Base-by-base conservation (phyloP, 2,797 vertebrate genomes). In the Rhabdophis nuchalis region DNA sequence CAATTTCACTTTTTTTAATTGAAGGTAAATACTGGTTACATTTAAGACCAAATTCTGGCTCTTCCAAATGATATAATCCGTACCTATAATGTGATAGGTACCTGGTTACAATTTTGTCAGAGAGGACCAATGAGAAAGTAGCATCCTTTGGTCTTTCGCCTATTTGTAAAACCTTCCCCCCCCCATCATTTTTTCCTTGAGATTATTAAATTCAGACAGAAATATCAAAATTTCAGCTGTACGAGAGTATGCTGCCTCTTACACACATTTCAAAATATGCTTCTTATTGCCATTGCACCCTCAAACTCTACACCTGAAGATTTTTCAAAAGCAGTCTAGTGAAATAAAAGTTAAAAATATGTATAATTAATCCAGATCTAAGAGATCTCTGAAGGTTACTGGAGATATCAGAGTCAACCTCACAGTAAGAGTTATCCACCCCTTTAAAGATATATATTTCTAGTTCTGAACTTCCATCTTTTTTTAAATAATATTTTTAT, bases 1-100 rank as follows among this genome's bases (percentile, higher is more conserved):
- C 68, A 46, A 52, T 61, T 91, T 93, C 82, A 58, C 27, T 61
- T 87, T 92, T 91, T 92, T 12, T 46, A n/a, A 61, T 77, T 54
- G 41, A 77, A 86, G 52, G 5, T 77, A n/a, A 92, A 46, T 77
- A 52, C 61, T 87, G 54, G 58, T 72, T 50, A 86, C 61, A 61
- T 32, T 90, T 90, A 77, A 68, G 3, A 32, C 64, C 11, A 12
- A 57, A 87, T 57, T 82, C 41, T 46, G 72, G 4, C 20, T 12
- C 23, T 25, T 82, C 41, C 41, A 82, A 46, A 46, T 5, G 20
- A 10, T 50, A 50, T 50, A 50, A 50, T 50, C 46, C 46, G 5
- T 50, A 25, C 8, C 77, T 46, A 0, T 82, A 82, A 25, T 46
- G 46, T 82, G 36, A 46, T 25, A 0, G 41, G 20, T 82, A 25